Evolutionary conservation across 2,797 vertebrate genomes (phyloP).

Genomic region (Heterohyrax brucei): DNA sequence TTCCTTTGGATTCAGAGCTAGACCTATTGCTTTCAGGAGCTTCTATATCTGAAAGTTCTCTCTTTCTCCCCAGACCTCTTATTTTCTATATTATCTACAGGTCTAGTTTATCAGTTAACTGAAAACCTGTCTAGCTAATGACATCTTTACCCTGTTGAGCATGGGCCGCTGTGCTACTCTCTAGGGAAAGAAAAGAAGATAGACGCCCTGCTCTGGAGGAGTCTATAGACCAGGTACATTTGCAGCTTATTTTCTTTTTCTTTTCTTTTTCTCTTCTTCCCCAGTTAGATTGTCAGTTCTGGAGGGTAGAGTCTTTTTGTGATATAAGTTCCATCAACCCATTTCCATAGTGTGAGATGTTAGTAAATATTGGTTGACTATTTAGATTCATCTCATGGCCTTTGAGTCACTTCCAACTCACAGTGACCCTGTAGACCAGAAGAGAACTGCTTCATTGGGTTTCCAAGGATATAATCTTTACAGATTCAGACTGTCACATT

Average conservation of each 20-base stretch:
- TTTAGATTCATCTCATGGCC: neutral
- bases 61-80: neutral
- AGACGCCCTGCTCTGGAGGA: neutral
- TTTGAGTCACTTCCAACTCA: no score
- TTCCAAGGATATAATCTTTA: no score
- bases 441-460: no score
- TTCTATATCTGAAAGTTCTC: neutral
- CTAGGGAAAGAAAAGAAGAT: neutral
- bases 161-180: neutral
- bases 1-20: neutral
- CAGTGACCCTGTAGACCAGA: no score
- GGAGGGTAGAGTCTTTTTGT: neutral
- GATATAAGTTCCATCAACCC: neutral
- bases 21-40: neutral
- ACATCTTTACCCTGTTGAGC: neutral
- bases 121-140: neutral
- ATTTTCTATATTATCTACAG: neutral
- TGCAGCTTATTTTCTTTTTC: neutral
- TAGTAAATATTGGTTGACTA: neutral
- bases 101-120: neutral
- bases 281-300: neutral
- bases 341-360: neutral
- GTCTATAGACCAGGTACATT: no score
- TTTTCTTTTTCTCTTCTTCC: neutral
- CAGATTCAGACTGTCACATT: no score